Evolutionary conservation across 2,113 vertebrate species (phyloP).

Genomic region (Bungarus multicinctus): DNA sequence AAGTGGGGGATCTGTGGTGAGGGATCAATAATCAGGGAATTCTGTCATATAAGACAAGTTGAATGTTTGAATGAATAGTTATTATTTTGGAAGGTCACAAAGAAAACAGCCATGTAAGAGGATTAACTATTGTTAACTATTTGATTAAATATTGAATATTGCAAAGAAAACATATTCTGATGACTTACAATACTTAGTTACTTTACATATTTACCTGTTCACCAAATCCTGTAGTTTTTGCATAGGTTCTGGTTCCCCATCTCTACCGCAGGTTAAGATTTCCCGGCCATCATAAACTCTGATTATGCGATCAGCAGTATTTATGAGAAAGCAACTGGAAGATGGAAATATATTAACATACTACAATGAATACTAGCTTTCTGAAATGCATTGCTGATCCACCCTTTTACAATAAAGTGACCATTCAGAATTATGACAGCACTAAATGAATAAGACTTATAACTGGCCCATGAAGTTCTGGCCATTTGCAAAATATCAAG

Average conservation of each 20-base stretch:
- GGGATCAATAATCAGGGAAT: background rate
- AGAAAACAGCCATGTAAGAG: accelerated
- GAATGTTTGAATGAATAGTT: background rate
- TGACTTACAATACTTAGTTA: background rate
- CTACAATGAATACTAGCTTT: background rate
- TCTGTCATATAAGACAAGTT: background rate
- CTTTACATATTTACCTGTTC: constrained; percentile 78
- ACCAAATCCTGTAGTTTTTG: constrained; percentile 98
- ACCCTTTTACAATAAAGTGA: background rate
- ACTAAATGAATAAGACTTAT: background rate
- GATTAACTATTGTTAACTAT: accelerated
- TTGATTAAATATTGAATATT: background rate
- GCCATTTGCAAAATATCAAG: background rate
- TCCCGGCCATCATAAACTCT: constrained; percentile 95
- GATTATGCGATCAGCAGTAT: constrained; percentile 96
- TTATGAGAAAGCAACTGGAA: constrained; percentile 93
- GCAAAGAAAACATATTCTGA: background rate
- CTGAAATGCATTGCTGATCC: background rate
- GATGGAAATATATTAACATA: background rate
- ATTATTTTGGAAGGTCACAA: background rate
- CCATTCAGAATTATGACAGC: background rate
- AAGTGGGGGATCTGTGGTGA: background rate
- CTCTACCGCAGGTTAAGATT: constrained; percentile 93
- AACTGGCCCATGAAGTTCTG: background rate
- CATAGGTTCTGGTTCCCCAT: constrained; percentile 97